These are phyloP conservation scores for Sinelater perroti DNA, from an alignment of 2,888 invertebrate species.

Conservation along the genomic window DNA sequence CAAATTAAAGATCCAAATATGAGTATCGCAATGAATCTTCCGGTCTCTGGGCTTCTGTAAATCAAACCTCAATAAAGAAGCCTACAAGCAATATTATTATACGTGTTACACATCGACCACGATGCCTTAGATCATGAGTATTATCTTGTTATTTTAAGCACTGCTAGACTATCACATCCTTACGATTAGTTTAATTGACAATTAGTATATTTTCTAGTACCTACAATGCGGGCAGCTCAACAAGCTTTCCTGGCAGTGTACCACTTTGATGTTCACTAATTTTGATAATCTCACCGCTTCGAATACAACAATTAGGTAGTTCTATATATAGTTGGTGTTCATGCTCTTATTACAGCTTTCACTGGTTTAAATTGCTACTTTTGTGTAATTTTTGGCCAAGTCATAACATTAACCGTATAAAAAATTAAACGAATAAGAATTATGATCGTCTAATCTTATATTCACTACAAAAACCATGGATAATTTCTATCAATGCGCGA, in stretches of 20 bases:
- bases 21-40: no score
- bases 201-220: slow-evolving; percentile 31
- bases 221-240: slow-evolving; percentile 26
- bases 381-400: no score
- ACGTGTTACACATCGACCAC: not conserved
- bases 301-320: no score
- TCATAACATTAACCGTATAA: no score
- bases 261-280: slow-evolving; percentile 20
- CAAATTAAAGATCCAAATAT: no score
- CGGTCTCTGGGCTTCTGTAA: no score
- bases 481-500: no score
- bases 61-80: no score
- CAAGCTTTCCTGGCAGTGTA: slow-evolving; percentile 34
- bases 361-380: not conserved
- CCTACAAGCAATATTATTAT: no score
- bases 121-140: slow-evolving; percentile 14
- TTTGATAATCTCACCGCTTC: slow-evolving; percentile 1
- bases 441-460: no score
- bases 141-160: slow-evolving; percentile 23
- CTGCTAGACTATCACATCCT: slow-evolving; percentile 24
- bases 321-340: not conserved
- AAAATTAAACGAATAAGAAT: no score
- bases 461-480: no score
- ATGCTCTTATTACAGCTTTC: not conserved
- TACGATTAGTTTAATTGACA: slow-evolving; percentile 36